Percentiles rank a stretch among this genome's conserved stretches.
phyloP scores from a whole-genome alignment of 2,797 vertebrate genomes.

The Cossypha niveicapilla region DNA sequence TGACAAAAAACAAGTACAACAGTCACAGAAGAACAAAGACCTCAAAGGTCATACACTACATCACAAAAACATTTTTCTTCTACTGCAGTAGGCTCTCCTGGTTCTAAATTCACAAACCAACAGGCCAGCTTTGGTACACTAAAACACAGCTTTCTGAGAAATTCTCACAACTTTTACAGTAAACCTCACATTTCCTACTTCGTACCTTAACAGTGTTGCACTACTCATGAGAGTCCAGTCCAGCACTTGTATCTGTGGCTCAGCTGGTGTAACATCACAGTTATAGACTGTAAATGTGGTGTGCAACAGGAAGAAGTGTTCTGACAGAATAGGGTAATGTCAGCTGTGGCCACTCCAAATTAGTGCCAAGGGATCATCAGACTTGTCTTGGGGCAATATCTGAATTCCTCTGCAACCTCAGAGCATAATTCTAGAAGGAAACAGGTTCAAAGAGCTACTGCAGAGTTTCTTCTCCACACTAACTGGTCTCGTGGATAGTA shows the following conservation, averaged over 20 bases:
- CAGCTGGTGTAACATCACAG: background rate
- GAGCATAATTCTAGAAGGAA: background rate
- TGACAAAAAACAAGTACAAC: background rate
- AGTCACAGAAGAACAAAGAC: background rate
- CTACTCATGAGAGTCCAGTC: background rate
- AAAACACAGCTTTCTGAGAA: background rate
- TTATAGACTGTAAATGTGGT: background rate
- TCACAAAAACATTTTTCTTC: background rate
- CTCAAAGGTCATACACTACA: fast-evolving
- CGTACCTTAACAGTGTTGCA: background rate
- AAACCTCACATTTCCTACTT: background rate
- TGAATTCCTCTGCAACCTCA: background rate
- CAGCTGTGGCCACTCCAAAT: background rate
- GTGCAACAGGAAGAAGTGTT: background rate
- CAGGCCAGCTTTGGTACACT: background rate
- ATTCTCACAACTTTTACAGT: background rate
- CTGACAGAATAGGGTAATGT: background rate
- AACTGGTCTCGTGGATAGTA: background rate
- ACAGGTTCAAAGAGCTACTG: background rate
- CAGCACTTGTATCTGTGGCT: background rate
- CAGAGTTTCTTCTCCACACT: background rate
- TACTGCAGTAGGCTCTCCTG: background rate
- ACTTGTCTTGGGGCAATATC: background rate
- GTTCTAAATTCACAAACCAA: background rate
- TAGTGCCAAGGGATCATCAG: background rate